Percentiles rank a stretch among this genome's conserved stretches.
Conservation (phyloP, 2,888 invertebrate genomes). For the Candidula unifasciata region DNA sequence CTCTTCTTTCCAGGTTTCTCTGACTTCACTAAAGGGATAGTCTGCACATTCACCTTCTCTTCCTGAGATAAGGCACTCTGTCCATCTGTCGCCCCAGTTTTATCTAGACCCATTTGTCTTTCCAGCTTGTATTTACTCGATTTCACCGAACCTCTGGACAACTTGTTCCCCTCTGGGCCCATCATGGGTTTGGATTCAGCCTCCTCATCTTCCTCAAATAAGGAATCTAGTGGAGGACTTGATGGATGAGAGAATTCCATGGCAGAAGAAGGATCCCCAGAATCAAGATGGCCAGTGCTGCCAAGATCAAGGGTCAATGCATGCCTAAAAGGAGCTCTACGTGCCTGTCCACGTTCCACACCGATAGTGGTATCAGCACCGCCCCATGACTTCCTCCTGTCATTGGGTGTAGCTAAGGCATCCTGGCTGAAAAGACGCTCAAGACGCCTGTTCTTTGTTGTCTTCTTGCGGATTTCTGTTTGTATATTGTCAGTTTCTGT, state of each 20-base stretch:
- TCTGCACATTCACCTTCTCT: slow-evolving; percentile 42
- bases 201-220: slow-evolving; percentile 49
- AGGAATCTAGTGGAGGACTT: slow-evolving; percentile 26
- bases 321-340: slow-evolving; percentile 32
- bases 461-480: slow-evolving; percentile 41
- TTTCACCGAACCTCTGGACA: background rate
- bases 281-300: background rate
- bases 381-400: slow-evolving; percentile 46
- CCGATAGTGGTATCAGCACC: slow-evolving; percentile 40
- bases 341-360: slow-evolving; percentile 18
- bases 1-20: background rate
- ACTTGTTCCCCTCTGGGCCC: background rate
- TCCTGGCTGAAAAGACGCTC: slow-evolving; percentile 40
- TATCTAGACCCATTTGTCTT: slow-evolving; percentile 43
- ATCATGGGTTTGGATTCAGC: slow-evolving; percentile 26
- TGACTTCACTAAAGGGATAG: background rate
- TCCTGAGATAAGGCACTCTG: slow-evolving; percentile 10
- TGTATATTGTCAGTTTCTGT: slow-evolving; percentile 22
- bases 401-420: background rate
- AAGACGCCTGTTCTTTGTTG: slow-evolving; percentile 36
- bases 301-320: slow-evolving; percentile 50
- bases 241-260: background rate
- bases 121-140: slow-evolving; percentile 33
- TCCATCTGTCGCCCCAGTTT: slow-evolving; percentile 17
- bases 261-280: background rate